Evolutionary conservation across 2,888 invertebrate species (phyloP).

Genomic region (Dryomyza anilis): DNA sequence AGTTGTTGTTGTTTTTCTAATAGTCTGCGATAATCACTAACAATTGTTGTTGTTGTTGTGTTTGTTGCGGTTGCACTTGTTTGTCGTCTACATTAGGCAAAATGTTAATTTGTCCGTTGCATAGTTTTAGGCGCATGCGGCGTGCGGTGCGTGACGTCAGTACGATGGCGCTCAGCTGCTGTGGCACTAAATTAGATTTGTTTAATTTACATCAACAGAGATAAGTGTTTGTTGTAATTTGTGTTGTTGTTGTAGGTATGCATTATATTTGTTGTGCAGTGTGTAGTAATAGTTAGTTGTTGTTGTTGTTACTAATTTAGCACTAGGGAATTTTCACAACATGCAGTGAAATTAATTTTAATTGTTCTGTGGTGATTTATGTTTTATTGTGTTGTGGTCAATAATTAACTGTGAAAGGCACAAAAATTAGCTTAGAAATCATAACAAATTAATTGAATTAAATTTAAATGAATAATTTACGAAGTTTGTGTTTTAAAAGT

Average conservation of each 20-base stretch:
- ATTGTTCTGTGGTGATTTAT: too few species aligned
- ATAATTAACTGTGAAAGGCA: too few species aligned
- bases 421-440: too few species aligned
- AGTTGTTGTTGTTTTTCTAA: neutral
- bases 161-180: too few species aligned
- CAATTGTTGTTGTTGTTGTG: constrained; percentile 12
- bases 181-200: constrained; percentile 11
- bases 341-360: neutral
- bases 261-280: neutral
- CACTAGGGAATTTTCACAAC: neutral
- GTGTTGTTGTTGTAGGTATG: neutral
- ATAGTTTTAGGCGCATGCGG: constrained; percentile 10
- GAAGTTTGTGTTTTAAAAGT: too few species aligned
- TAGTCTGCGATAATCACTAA: neutral
- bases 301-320: neutral
- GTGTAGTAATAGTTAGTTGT: neutral
- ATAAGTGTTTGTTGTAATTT: neutral
- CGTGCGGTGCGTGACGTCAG: too few species aligned
- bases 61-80: constrained; percentile 16
- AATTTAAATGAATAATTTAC: too few species aligned
- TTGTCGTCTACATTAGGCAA: neutral
- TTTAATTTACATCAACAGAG: neutral
- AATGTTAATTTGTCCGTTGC: constrained; percentile 9
- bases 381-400: too few species aligned
- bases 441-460: too few species aligned